Conservation (phyloP, 2,888 invertebrate species). For the Silvanus unidentatus region DNA sequence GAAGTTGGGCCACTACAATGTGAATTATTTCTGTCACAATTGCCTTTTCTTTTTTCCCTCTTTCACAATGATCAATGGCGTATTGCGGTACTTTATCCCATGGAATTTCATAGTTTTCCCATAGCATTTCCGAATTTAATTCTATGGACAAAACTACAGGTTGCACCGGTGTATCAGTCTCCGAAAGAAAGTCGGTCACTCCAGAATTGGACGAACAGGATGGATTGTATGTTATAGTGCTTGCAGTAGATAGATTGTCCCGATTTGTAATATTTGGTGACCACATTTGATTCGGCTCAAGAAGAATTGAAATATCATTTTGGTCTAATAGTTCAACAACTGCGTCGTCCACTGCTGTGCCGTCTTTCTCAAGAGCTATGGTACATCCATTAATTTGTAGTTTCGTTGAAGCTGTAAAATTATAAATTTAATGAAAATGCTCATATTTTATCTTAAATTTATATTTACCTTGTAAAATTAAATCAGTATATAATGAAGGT, state of each 20-base stretch:
- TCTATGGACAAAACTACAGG: not conserved
- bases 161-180: no score
- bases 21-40: constrained; percentile 15
- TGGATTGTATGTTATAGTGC: no score
- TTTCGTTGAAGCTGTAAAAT: constrained; percentile 8
- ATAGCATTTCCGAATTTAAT: constrained; percentile 10
- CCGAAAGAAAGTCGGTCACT: no score
- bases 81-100: constrained; percentile 15
- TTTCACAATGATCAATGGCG: constrained; percentile 11
- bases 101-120: constrained; percentile 15
- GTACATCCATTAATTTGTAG: constrained; percentile 5
- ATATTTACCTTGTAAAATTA: no score
- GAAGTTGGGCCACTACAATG: constrained; percentile 18
- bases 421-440: no score
- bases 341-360: constrained; percentile 9
- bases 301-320: constrained; percentile 2
- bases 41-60: constrained; percentile 10
- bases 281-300: not conserved
- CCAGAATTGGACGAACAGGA: no score
- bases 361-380: constrained; percentile 9
- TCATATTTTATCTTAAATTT: no score
- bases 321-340: constrained; percentile 1
- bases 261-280: no score
- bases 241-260: no score
- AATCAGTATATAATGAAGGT: no score